phyloP scores from a whole-genome alignment of 2,113 vertebrate species.

The Lophotis ruficrista region DNA sequence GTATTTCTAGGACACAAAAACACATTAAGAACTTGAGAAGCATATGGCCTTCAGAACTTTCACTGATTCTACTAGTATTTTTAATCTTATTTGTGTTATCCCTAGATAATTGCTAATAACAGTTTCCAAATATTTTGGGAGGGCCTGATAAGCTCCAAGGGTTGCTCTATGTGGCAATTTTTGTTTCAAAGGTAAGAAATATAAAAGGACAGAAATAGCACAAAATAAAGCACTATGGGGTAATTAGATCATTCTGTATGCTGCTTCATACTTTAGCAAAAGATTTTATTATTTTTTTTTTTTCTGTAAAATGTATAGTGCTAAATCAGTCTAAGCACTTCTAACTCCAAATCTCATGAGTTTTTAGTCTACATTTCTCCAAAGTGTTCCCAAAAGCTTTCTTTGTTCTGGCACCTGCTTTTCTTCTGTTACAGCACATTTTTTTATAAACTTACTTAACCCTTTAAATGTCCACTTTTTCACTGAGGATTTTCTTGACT shows the following conservation, averaged over 20 bases:
- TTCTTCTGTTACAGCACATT: not conserved
- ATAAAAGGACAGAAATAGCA: not conserved
- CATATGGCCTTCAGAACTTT: not conserved
- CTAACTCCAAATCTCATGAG: not conserved
- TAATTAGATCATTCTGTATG: not conserved
- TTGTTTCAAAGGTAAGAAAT: not conserved
- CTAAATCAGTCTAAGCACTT: not conserved
- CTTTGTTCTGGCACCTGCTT: not conserved
- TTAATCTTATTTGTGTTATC: not conserved
- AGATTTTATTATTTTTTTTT: not conserved
- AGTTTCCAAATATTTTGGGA: not conserved
- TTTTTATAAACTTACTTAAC: not conserved
- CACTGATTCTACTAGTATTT: not conserved
- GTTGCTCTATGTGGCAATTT: not conserved
- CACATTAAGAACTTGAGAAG: not conserved
- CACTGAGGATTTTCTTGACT: not conserved
- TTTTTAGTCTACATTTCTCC: not conserved
- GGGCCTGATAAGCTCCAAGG: not conserved
- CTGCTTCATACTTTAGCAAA: not conserved
- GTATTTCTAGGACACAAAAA: not conserved
- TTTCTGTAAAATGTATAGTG: not conserved
- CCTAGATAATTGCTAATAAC: not conserved
- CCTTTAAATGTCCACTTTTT: not conserved
- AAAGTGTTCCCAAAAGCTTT: not conserved
- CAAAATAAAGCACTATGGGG: not conserved